Conservation (phyloP, 2,888 invertebrate genomes). For the Drosophila fulvimacula region DNA sequence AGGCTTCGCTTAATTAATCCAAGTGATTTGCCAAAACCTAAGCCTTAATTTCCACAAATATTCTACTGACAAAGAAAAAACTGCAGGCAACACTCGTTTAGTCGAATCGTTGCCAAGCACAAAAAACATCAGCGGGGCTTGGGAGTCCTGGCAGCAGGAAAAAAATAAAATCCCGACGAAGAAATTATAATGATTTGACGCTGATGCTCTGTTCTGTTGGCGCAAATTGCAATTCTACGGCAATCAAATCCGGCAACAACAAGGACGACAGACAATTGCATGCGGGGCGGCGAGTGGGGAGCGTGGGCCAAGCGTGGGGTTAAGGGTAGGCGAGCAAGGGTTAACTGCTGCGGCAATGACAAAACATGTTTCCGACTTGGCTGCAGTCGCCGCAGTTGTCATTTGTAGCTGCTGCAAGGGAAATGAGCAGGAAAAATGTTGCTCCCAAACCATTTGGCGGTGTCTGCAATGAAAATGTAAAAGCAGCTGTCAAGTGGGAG, state of each 20-base stretch:
- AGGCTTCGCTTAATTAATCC: background rate
- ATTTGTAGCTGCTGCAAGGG: constrained; percentile 45
- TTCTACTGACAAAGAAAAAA: constrained; percentile 23
- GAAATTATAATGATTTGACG: constrained; percentile 80
- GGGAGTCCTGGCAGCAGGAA: constrained; percentile 4
- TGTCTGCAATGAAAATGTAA: constrained; percentile 73
- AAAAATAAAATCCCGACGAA: constrained; percentile 59
- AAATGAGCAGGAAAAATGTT: constrained; percentile 74
- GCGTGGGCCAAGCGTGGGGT: constrained; percentile 18
- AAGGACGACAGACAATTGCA: constrained; percentile 53
- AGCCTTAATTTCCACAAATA: constrained; percentile 15
- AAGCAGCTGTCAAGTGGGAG: constrained; percentile 38
- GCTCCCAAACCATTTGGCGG: constrained; percentile 32
- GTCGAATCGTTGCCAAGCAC: constrained; percentile 46
- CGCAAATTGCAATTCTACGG: constrained; percentile 80
- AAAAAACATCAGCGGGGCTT: constrained; percentile 20
- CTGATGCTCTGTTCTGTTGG: constrained; percentile 78
- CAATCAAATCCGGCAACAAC: constrained; percentile 73
- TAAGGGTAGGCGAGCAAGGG: constrained; percentile 54
- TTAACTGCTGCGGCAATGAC: constrained; percentile 75
- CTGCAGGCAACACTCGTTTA: constrained; percentile 37
- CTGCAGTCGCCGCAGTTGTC: constrained; percentile 50
- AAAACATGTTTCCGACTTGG: constrained; percentile 75
- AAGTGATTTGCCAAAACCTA: background rate
- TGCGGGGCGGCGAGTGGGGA: background rate